Conservation (phyloP, 1,140 invertebrate genomes). For the Drosophila ambigua region DNA sequence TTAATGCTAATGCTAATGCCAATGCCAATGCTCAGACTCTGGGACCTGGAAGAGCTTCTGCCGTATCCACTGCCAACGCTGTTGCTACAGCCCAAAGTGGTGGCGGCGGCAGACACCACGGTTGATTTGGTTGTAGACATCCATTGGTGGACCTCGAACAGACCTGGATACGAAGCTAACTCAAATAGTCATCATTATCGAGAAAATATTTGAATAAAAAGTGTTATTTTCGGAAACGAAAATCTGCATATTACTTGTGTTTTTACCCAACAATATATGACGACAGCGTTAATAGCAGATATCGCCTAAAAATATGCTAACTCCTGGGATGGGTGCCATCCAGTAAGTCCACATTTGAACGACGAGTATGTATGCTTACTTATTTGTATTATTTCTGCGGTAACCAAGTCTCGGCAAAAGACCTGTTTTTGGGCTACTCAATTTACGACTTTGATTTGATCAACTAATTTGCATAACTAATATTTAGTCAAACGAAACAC, state of each 20-base stretch:
- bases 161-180: neutral
- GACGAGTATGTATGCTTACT: too few relatives aligned
- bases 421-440: conserved; percentile 33
- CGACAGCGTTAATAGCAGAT: neutral
- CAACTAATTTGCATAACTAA: conserved; percentile 56
- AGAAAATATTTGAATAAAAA: conserved; percentile 29
- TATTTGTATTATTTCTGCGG: conserved; percentile 8
- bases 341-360: too few relatives aligned
- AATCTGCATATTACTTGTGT: neutral
- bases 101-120: neutral
- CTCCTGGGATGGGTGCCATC: too few relatives aligned
- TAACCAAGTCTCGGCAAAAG: conserved; percentile 33
- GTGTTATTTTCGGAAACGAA: neutral
- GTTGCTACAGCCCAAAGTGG: neutral
- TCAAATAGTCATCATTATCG: neutral
- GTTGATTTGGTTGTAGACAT: neutral
- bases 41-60: conserved; percentile 2
- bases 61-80: conserved; percentile 23
- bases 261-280: neutral
- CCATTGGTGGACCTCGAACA: neutral
- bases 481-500: conserved; percentile 15
- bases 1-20: conserved; percentile 11
- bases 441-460: conserved; percentile 50
- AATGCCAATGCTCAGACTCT: neutral
- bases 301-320: neutral